Conservation (phyloP, 2,113 vertebrate species). For the Cepphus grylle region DNA sequence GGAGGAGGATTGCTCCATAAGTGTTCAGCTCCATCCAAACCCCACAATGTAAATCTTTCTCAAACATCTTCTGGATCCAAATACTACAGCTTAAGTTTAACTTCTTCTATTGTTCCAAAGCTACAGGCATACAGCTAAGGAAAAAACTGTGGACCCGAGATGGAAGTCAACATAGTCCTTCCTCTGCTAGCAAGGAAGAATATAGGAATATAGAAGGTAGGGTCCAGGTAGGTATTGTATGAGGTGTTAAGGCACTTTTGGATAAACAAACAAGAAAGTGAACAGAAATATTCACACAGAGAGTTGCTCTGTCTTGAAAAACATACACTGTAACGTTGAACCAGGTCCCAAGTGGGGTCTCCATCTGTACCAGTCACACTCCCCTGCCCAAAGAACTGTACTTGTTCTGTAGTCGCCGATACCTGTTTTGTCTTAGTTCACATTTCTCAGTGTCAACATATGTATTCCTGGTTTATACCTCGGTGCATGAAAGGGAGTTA, state of each 20-base stretch:
- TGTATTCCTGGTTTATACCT: background rate
- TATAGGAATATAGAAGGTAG: background rate
- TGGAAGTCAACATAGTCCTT: background rate
- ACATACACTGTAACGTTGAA: background rate
- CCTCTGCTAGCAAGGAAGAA: background rate
- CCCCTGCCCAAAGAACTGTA: background rate
- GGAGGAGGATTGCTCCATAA: background rate
- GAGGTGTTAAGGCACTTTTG: background rate
- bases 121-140: background rate
- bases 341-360: background rate
- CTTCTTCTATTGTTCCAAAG: background rate
- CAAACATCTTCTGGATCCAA: background rate
- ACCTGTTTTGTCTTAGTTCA: background rate
- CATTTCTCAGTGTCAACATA: background rate
- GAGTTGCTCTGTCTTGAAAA: background rate
- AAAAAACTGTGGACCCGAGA: background rate
- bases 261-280: background rate
- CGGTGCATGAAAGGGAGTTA: background rate
- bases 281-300: background rate
- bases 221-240: background rate
- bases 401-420: background rate
- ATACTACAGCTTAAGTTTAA: background rate
- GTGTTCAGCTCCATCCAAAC: background rate
- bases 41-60: background rate
- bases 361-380: too few relatives aligned